Base-by-base conservation (phyloP, 30 jellyfish, hydroid and myxozoan genomes). In the Sanderia malayensis region DNA sequence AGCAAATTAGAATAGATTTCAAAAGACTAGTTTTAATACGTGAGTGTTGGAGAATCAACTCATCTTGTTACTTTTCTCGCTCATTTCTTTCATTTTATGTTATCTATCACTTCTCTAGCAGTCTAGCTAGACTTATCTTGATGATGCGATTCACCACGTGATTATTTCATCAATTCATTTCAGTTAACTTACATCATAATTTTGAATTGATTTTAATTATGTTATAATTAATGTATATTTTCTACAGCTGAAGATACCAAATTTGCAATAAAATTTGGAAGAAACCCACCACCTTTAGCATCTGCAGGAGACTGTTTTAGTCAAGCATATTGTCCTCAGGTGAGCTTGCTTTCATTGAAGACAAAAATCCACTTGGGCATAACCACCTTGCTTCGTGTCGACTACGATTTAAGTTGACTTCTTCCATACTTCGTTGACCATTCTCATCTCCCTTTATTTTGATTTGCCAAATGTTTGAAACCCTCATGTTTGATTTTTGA, bases 241-340 rank as follows among this genome's bases (percentile, higher is more conserved):
- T 9, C 27, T 66, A 20, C 74, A 92, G 99, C 96, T 33, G 99
- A 84, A 49, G 99, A 92, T 67, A 85, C 80, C 27, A 92, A 75
- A 57, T 92, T 92, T 80, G 96, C 99, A 19, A 94, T 86, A 4
- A 95, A 81, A 69, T 92, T 84, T 67, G 99, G 99, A 9, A 89
- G 95, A 46, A 79, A 84, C 68, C 99, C 99, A n/a, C 99, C 99
- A 6, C 97, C 97, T 15, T 73, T 84, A 27, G 95, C 95, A 11
- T 77, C 95, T 1, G 99, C 99, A 2, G 99, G 99, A 0, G 99
- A 92, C 62, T 92, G 99, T 49, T 92, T 86, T 47, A 83, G 96
- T 64, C 84, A 73, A 45, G 77, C 82, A 1, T 60, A 73, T 41
- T 92, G 99, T 58, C 95, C 99, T 19, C 95, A 84, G 95, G 95